Conservation (phyloP, 2,888 invertebrate genomes). For the Drosophila sordidula region DNA sequence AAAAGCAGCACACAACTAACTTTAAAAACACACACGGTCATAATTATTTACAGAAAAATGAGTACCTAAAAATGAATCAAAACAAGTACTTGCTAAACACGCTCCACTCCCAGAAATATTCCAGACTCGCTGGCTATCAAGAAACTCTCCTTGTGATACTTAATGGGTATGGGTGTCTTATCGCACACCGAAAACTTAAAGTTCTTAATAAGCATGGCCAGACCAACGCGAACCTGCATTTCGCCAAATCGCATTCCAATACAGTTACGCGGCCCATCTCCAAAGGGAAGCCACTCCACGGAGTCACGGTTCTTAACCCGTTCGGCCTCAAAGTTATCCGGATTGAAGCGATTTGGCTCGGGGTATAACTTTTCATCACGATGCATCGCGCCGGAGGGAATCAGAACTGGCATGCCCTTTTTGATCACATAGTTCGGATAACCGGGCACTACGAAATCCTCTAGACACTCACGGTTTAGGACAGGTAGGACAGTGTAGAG, state of each 20-base stretch:
- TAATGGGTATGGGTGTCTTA: conserved; percentile 75
- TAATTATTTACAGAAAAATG: neutral
- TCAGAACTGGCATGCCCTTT: conserved; percentile 71
- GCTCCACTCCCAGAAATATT: conserved; percentile 51
- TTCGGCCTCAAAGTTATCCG: too few relatives aligned
- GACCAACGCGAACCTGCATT: conserved; percentile 80
- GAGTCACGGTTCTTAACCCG: conserved; percentile 55
- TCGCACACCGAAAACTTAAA: conserved; percentile 73
- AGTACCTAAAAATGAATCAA: neutral
- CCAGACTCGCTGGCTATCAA: conserved; percentile 65
- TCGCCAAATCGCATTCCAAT: conserved; percentile 83
- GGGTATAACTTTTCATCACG: too few relatives aligned
- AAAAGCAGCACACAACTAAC: neutral
- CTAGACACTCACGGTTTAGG: conserved; percentile 86
- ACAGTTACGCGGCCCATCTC: conserved; percentile 83
- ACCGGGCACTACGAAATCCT: conserved; percentile 86
- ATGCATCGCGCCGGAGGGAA: too few relatives aligned
- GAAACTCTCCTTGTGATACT: conserved; percentile 45
- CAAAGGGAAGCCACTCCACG: conserved; percentile 81
- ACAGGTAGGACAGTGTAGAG: conserved; percentile 86
- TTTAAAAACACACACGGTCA: neutral
- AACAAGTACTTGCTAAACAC: conserved; percentile 1
- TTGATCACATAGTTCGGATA: conserved; percentile 86
- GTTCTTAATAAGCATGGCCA: conserved; percentile 71
- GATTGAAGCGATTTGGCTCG: too few relatives aligned